Evolutionary conservation across 2,888 invertebrate species (phyloP).

Genomic region (Creontiades dilutus): DNA sequence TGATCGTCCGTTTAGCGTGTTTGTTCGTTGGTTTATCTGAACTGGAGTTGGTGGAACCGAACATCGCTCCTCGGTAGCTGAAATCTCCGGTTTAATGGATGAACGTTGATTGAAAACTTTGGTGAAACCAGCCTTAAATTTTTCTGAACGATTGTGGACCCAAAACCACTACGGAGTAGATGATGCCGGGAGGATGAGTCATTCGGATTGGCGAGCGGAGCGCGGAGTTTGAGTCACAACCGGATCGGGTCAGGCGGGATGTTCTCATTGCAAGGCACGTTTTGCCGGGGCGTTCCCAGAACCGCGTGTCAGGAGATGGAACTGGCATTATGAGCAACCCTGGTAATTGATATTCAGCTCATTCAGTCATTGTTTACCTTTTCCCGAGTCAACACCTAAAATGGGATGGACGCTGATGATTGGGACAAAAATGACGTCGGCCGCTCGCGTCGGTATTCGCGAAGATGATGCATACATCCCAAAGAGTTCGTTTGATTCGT

Average conservation of each 20-base stretch:
- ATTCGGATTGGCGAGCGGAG: background rate
- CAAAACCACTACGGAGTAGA: background rate
- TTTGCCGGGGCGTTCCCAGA: slow-evolving; percentile 6
- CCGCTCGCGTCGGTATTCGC: background rate
- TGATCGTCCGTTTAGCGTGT: no score
- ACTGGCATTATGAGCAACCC: background rate
- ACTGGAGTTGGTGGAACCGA: no score
- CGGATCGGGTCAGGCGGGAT: background rate
- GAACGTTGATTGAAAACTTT: no score
- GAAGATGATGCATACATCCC: background rate
- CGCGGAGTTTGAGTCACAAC: background rate
- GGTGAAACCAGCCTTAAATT: no score
- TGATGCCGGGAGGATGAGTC: background rate
- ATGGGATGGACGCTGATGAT: background rate
- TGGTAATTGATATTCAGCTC: background rate
- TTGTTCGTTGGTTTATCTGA: no score
- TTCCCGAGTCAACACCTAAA: background rate
- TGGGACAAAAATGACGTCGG: background rate
- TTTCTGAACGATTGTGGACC: no score
- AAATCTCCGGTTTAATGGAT: no score
- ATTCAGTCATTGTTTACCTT: slow-evolving; percentile 26
- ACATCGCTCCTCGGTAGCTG: no score
- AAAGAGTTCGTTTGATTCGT: background rate
- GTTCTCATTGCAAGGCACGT: slow-evolving; percentile 3
- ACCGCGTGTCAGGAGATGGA: background rate